Percentiles rank a stretch among this genome's conserved stretches.
phyloP scores from a whole-genome alignment of 2,797 vertebrate species.

The Onychomys leucogaster region DNA sequence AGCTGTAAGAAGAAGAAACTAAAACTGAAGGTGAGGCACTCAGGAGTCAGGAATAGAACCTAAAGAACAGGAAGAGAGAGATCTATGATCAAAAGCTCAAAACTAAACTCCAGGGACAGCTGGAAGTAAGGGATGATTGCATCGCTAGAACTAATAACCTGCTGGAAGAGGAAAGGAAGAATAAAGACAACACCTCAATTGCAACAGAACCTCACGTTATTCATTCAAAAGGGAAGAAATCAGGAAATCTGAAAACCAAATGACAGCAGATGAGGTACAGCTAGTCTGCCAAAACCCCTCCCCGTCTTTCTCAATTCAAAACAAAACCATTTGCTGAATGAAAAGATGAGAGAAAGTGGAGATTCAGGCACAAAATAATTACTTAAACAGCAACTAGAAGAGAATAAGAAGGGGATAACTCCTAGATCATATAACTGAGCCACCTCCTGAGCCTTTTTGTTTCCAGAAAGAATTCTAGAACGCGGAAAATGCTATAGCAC shows the following conservation, averaged over 20 bases:
- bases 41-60: slow-evolving; percentile 90
- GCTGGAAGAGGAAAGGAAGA: neutral
- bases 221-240: neutral
- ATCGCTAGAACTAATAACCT: neutral
- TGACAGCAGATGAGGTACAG: neutral
- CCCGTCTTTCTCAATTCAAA: slow-evolving; percentile 88
- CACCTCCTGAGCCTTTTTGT: slow-evolving; percentile 89
- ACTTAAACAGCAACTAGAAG: slow-evolving; percentile 92
- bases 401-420: slow-evolving; percentile 92
- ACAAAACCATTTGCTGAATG: slow-evolving; percentile 91
- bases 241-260: neutral
- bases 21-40: slow-evolving; percentile 90
- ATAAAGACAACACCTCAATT: neutral
- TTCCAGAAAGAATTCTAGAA: slow-evolving; percentile 92
- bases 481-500: slow-evolving; percentile 87
- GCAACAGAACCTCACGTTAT: neutral
- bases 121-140: neutral
- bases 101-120: slow-evolving; percentile 88
- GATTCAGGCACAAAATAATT: slow-evolving; percentile 91
- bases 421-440: slow-evolving; percentile 87
- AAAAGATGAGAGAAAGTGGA: slow-evolving; percentile 90
- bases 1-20: slow-evolving; percentile 93
- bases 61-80: slow-evolving; percentile 92
- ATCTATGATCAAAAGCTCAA: slow-evolving; percentile 92
- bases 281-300: slow-evolving; percentile 83